These are phyloP conservation scores for Emesis furor DNA, from an alignment of 2,888 invertebrate species.

Conservation along the genomic window DNA sequence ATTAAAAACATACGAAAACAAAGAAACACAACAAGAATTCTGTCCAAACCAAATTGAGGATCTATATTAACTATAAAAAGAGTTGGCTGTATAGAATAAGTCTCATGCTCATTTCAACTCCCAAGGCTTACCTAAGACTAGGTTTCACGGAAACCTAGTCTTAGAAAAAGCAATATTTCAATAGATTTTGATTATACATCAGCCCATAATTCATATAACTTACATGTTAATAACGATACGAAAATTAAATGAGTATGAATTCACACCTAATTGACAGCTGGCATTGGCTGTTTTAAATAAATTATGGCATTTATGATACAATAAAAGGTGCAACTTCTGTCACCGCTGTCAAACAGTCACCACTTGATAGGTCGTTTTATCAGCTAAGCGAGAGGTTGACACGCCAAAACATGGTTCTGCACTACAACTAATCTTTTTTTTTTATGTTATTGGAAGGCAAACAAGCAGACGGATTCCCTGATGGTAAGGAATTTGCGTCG, in stretches of 20 bases:
- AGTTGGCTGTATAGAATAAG: no score
- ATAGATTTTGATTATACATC: background rate
- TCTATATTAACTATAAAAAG: no score
- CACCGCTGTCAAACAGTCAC: slow-evolving; percentile 9
- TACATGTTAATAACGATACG: slow-evolving; percentile 6
- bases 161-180: background rate
- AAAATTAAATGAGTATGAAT: slow-evolving; percentile 18
- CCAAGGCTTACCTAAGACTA: no score
- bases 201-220: background rate
- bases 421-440: background rate
- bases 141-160: background rate
- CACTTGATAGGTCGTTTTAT: background rate
- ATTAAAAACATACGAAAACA: no score
- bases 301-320: slow-evolving; percentile 22
- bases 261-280: slow-evolving; percentile 12
- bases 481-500: no score
- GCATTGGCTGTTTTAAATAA: background rate
- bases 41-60: no score
- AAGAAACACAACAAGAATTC: no score
- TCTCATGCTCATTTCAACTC: no score
- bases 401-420: background rate
- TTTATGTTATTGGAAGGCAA: no score
- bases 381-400: background rate
- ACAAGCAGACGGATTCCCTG: no score
- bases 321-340: slow-evolving; percentile 24